Conservation (phyloP, 2,113 vertebrate genomes). For the Coptodon rendalli region DNA sequence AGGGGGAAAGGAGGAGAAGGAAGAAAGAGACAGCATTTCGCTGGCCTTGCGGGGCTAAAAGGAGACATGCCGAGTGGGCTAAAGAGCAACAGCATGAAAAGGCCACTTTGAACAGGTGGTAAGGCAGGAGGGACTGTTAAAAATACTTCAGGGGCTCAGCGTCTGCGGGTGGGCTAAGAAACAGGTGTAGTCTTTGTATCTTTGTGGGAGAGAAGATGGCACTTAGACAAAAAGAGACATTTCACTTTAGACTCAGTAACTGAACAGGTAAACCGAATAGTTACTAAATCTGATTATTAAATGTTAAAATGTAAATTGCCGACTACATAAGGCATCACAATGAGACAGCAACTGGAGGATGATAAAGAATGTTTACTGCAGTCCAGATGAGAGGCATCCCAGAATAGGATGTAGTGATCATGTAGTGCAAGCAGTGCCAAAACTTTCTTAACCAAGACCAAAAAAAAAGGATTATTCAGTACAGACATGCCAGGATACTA, state of each 20-base stretch:
- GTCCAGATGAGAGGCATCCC: not conserved
- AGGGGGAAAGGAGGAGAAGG: not conserved
- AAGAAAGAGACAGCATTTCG: conserved; percentile 11
- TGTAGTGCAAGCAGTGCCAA: not conserved
- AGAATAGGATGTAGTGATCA: not conserved
- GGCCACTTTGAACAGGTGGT: conserved; percentile 54
- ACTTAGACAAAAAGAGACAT: not conserved
- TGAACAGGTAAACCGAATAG: not conserved
- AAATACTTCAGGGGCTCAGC: conserved; percentile 52
- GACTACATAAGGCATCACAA: not conserved
- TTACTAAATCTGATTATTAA: not conserved
- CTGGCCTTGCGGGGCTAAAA: conserved; percentile 47
- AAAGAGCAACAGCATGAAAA: conserved; percentile 37
- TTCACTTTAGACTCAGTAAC: not conserved
- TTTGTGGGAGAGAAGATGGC: not conserved
- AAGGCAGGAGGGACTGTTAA: conserved; percentile 43
- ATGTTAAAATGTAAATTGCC: not conserved
- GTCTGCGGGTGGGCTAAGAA: conserved; percentile 26
- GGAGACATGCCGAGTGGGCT: conserved; percentile 33
- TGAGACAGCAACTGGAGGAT: not conserved
- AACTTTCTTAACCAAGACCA: not conserved
- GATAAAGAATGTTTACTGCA: not conserved
- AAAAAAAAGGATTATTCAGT: not conserved
- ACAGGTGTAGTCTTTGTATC: conserved; percentile 58
- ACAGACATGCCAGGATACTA: not conserved